Conservation (phyloP, 2,113 vertebrate species). For the Ammospiza nelsoni region DNA sequence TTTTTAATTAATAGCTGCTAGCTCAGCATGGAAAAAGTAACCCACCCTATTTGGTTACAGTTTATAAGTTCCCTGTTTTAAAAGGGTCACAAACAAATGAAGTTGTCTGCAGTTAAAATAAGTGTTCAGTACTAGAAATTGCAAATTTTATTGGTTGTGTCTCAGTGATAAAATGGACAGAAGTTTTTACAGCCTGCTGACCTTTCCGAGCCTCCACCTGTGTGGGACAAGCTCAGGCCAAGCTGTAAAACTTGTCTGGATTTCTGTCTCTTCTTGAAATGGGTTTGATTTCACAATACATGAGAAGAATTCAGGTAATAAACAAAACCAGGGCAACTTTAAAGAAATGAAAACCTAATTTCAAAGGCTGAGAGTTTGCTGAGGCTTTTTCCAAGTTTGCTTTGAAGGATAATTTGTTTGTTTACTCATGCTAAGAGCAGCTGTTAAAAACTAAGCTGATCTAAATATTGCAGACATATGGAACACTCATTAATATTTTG, state of each 20-base stretch:
- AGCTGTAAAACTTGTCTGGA: background rate
- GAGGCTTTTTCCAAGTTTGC: background rate
- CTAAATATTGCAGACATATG: background rate
- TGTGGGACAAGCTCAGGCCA: background rate
- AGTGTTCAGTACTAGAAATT: background rate
- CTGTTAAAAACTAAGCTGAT: background rate
- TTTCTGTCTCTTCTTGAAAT: background rate
- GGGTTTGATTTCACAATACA: background rate
- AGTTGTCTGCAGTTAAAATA: background rate
- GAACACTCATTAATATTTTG: background rate
- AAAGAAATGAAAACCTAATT: background rate
- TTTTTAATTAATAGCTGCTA: background rate
- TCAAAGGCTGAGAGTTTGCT: background rate
- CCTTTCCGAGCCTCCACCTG: background rate
- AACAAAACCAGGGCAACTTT: background rate
- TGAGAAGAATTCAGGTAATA: background rate
- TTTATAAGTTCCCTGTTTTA: background rate
- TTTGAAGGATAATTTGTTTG: slow-evolving; percentile 4
- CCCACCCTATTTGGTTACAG: background rate
- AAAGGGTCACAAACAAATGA: background rate
- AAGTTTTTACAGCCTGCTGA: background rate
- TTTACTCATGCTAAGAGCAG: background rate
- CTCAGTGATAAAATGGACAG: background rate
- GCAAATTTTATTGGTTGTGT: background rate
- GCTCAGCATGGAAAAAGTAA: background rate